phyloP scores from a whole-genome alignment of 2,797 vertebrate genomes.

The Enteromius viviparus region DNA sequence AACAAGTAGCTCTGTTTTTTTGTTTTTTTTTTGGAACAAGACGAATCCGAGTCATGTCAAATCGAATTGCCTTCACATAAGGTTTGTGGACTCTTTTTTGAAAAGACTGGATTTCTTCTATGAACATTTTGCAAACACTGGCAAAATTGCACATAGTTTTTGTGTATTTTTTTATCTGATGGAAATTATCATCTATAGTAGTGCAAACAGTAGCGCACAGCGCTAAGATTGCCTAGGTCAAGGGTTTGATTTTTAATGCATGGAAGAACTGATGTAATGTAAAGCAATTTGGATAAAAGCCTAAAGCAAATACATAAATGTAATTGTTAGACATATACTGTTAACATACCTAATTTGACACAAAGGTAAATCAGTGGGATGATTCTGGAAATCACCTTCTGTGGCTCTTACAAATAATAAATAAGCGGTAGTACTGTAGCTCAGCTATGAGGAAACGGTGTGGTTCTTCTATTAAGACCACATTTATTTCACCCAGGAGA shows the following conservation, averaged over 20 bases:
- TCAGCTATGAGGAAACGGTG: background rate
- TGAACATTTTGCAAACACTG: background rate
- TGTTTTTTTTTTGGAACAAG: no score
- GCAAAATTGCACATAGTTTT: background rate
- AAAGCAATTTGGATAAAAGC: background rate
- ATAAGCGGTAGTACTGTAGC: background rate
- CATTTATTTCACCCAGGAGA: slow-evolving; percentile 27
- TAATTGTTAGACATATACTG: background rate
- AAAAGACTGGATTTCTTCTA: background rate
- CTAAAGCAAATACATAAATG: background rate
- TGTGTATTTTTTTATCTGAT: background rate
- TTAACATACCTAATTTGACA: background rate
- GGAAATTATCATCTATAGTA: background rate
- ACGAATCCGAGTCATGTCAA: background rate
- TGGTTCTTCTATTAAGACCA: slow-evolving; percentile 28
- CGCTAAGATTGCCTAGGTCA: background rate
- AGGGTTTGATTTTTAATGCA: background rate
- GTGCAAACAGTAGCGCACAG: background rate
- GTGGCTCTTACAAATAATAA: slow-evolving; percentile 13
- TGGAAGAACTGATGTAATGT: background rate
- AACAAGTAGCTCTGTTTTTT: background rate
- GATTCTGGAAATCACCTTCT: background rate
- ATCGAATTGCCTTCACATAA: background rate
- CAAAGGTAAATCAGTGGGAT: background rate
- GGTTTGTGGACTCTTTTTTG: background rate